Evolutionary conservation across 2,797 vertebrate species (phyloP), one percentile per base, ranked within the genome.

Genomic region (Catostomus latipinnis): DNA sequence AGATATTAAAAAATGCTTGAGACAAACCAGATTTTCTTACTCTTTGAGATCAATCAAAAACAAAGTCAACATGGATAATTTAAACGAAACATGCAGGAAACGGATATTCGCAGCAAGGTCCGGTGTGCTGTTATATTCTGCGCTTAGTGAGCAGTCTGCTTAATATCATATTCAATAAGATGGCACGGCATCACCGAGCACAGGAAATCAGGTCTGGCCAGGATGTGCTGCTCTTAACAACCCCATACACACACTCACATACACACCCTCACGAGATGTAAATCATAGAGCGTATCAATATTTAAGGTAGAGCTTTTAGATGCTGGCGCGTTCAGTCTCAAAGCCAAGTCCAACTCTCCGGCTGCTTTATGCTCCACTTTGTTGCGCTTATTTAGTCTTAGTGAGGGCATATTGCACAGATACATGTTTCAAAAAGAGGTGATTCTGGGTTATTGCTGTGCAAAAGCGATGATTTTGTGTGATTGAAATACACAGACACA

Each of bases 231-330:
- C 49, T 53, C n/a, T 6, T 45, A 46, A 49, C 11, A 65, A 46
- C 16, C 18, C 8, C 50, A 63, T 14, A 60, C 46, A 46, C 58
- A 66, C 34, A 34, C 34, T 34, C 34, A 34, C 34, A 34, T 34
- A 34, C 34, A 34, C 34, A 34, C 34, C 34, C 34, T 70, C 18
- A 60, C 18, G 54, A 50, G 48, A 67, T 73, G 63, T 16, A 13
- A 85, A 83, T 87, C 76, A 71, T 62, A 13, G 67, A 78, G 71
- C 76, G 12, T 81, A 92, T 91, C 76, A 91, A 91, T 92, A 89
- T 91, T 91, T 93, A 72, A 91, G 76, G 80, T 50, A 6, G 50
- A 77, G 71, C 86, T 86, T 89, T 87, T 86, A 87, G 87, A 84
- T 86, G 71, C 74, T 12, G 68, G 52, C 8, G 52, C 65, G 16